Conservation (phyloP, 1,140 invertebrate species). For the Planococcus citri region DNA sequence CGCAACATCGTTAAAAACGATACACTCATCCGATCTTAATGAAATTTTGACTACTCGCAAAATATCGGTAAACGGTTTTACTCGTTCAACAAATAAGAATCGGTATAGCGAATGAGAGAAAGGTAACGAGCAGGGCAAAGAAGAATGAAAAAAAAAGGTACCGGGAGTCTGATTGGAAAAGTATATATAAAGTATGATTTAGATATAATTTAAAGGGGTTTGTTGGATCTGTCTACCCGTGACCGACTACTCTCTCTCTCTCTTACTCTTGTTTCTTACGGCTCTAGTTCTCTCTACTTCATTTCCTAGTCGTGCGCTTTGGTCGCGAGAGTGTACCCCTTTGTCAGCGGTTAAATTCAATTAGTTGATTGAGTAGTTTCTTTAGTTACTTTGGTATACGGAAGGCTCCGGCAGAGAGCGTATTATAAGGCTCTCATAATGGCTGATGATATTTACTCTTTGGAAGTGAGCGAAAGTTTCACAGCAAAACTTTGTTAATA, state of each 20-base stretch:
- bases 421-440: constrained; percentile 4
- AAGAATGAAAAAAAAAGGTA: background rate
- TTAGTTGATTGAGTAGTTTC: constrained; percentile 20
- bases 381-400: background rate
- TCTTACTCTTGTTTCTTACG: background rate
- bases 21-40: background rate
- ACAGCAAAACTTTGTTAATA: no score
- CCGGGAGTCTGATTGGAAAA: constrained; percentile 12
- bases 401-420: constrained; percentile 8
- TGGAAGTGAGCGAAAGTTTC: no score
- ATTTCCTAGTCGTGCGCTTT: background rate
- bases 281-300: no score
- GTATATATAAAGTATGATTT: constrained; percentile 19
- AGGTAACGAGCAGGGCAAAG: background rate
- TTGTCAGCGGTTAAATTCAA: constrained; percentile 16
- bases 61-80: background rate
- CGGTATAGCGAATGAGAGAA: background rate
- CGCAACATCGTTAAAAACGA: no score
- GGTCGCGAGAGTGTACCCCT: background rate
- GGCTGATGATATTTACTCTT: constrained; percentile 12
- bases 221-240: background rate
- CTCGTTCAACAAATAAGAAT: background rate
- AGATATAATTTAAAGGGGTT: constrained; percentile 8
- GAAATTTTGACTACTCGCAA: background rate
- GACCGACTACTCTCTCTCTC: background rate